Evolutionary conservation across 2,113 vertebrate genomes (phyloP), one percentile per base, ranked within the genome.

Genomic region (Sebastes schlegelii): DNA sequence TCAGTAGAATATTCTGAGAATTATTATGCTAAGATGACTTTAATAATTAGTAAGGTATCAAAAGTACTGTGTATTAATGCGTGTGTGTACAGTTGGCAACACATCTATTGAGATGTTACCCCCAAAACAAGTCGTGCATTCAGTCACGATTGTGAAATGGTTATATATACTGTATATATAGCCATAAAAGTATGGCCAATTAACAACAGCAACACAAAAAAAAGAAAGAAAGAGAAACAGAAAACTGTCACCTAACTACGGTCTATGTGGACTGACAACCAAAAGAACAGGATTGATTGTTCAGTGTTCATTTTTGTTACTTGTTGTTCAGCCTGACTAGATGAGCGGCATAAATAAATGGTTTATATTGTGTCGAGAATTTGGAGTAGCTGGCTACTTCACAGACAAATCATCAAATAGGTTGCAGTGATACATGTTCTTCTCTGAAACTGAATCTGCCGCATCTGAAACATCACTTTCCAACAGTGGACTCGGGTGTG

Each of bases 11-110:
- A 46, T 11, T 49, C 58, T 80, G 40, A 71, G 14, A 68, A 52
- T 16, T 46, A 76, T 84, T 80, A 86, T 65, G 68, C 80, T 72
- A 85, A 79, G 49, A 86, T 74, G 42, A 77, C 58, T 80, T 48
- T 63, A 92, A 87, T 83, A 84, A 70, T 79, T 21, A 74, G 75
- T 74, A 75, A 77, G 58, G 62, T 77, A 78, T 75, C 67, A 79
- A 86, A 83, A 70, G 19, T 8, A 71, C 5, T 64, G 73, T 79
- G 62, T 73, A 66, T 42, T 48, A 16, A 82, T 52, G 43, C 74
- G 65, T 80, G 81, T 61, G 63, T 48, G 34, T 80, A 57, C 64
- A 60, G 74, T 62, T 74, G 61, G 65, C 42, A 82, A 80, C 63
- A 71, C 64, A 19, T 77, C 67, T 68, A 65, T 66, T 62, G 77